Conservation (phyloP, 2,113 vertebrate species). For the Gallinago media region DNA sequence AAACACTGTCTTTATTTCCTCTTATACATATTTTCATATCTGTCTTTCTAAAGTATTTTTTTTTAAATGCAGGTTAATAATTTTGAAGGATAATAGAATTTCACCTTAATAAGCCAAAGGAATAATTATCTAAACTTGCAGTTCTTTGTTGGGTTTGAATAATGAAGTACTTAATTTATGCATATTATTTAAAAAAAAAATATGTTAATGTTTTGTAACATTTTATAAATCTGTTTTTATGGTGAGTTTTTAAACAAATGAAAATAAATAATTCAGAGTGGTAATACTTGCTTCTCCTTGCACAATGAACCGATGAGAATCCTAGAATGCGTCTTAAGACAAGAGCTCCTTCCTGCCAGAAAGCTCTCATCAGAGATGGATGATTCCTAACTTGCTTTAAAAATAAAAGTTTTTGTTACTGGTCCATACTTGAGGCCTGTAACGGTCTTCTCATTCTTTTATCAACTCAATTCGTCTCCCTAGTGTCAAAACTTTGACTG, state of each 20-base stretch:
- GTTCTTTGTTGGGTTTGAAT: background rate
- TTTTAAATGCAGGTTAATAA: background rate
- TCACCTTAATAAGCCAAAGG: background rate
- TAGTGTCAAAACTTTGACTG: background rate
- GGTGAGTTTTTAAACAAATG: background rate
- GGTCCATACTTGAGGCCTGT: background rate
- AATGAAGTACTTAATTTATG: background rate
- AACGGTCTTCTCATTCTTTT: background rate
- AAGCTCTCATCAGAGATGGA: background rate
- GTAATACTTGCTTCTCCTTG: background rate
- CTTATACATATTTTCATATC: background rate
- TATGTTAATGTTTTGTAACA: background rate
- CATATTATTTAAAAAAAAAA: too few species aligned
- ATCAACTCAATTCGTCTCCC: background rate
- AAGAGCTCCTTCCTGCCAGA: background rate
- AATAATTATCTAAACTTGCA: background rate
- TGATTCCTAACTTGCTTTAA: background rate
- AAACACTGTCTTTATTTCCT: background rate
- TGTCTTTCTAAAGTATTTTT: background rate
- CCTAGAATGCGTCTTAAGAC: background rate
- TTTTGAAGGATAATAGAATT: background rate
- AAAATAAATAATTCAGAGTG: fast-evolving
- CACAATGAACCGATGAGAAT: fast-evolving
- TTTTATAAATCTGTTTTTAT: background rate
- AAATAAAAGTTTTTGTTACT: background rate